Percentiles rank a stretch among this genome's conserved stretches.
phyloP scores from a whole-genome alignment of 1,140 invertebrate genomes.

The Trachelipus rathkii region DNA sequence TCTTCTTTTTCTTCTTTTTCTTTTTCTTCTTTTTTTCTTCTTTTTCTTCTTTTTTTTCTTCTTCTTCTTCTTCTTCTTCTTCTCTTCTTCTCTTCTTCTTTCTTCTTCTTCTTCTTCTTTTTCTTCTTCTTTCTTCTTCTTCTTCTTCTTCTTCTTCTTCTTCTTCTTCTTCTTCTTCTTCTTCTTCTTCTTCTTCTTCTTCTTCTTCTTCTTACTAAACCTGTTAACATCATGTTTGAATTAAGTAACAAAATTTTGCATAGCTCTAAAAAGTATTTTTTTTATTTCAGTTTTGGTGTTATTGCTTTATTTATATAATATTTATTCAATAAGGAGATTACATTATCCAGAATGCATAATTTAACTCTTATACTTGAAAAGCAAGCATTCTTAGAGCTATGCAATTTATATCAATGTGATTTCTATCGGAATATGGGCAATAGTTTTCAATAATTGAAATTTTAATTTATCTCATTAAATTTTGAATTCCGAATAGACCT shows the following conservation, averaged over 20 bases:
- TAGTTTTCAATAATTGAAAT: too few species aligned
- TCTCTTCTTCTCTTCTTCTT: not conserved
- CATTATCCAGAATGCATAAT: too few species aligned
- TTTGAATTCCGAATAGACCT: too few species aligned
- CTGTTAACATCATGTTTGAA: not conserved
- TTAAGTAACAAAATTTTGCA: slow-evolving; percentile 7
- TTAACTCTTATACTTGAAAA: too few species aligned
- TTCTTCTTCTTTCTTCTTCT: slow-evolving; percentile 12
- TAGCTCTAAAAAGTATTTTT: too few species aligned
- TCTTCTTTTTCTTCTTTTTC: not conserved
- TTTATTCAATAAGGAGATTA: not conserved
- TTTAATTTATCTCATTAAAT: too few species aligned
- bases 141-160: not conserved
- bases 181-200: not conserved
- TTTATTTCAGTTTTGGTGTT: too few species aligned
- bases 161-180: not conserved
- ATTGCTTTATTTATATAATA: too few species aligned
- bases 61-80: not conserved
- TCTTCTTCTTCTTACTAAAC: not conserved
- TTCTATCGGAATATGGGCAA: too few species aligned
- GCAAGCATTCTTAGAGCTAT: too few species aligned
- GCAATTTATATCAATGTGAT: too few species aligned
- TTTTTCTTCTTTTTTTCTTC: not conserved
- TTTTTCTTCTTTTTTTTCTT: not conserved
- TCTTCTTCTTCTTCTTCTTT: not conserved